phyloP scores from a whole-genome alignment of 2,888 invertebrate genomes.

The Helicoverpa assulta region DNA sequence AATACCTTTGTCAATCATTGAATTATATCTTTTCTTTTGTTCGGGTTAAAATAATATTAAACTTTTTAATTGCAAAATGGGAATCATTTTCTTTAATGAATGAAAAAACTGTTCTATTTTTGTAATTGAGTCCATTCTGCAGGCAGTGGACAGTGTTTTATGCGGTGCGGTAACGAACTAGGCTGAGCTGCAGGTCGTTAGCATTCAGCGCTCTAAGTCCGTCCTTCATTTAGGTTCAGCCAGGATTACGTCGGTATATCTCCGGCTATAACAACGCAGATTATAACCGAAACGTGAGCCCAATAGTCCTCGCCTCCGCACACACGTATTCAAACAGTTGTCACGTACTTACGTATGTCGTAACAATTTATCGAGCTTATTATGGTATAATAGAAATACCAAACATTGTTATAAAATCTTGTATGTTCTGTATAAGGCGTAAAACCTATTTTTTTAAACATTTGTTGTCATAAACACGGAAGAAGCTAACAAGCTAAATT shows the following conservation, averaged over 20 bases:
- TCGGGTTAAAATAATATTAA: conserved; percentile 12
- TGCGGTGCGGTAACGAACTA: conserved; percentile 52
- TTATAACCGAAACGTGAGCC: conserved; percentile 51
- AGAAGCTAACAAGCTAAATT: conserved; percentile 17
- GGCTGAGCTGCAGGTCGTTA: conserved; percentile 67
- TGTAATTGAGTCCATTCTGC: conserved; percentile 47
- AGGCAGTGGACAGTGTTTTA: conserved; percentile 47
- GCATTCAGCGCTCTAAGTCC: conserved; percentile 71
- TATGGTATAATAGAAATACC: conserved; percentile 33
- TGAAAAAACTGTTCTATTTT: conserved; percentile 41
- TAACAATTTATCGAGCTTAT: conserved; percentile 30
- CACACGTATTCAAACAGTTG: conserved; percentile 26
- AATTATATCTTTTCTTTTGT: conserved; percentile 13
- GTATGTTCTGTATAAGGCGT: conserved; percentile 4
- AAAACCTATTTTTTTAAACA: background rate
- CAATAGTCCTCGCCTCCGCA: conserved; percentile 15
- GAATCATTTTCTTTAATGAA: conserved; percentile 21
- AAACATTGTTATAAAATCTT: conserved; percentile 26
- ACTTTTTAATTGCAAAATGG: conserved; percentile 16
- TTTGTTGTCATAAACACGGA: conserved; percentile 4
- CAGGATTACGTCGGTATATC: conserved; percentile 64
- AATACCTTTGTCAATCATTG: conserved; percentile 25
- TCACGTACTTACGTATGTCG: conserved; percentile 37
- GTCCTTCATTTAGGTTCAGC: conserved; percentile 68
- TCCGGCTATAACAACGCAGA: conserved; percentile 61